Conservation (phyloP, 2,797 vertebrate species). For the Percopsis omiscomaycus region DNA sequence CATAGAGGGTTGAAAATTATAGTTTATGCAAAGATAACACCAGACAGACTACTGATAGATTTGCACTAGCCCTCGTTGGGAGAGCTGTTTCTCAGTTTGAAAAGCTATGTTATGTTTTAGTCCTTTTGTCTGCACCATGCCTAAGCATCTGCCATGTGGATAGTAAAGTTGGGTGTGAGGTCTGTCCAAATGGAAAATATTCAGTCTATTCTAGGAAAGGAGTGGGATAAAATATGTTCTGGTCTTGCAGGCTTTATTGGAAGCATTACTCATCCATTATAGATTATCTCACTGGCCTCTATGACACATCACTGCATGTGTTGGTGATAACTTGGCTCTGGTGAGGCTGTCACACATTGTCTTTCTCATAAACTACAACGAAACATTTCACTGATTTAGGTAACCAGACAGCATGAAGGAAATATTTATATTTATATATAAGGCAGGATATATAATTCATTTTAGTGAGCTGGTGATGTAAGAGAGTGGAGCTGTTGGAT, state of each 20-base stretch:
- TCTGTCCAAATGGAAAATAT: slow-evolving; percentile 49
- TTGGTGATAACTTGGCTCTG: slow-evolving; percentile 30
- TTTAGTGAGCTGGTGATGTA: slow-evolving; percentile 61
- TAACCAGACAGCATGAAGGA: slow-evolving; percentile 14
- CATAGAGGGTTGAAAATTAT: neutral
- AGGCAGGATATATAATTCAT: slow-evolving; percentile 68
- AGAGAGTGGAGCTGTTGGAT: slow-evolving; percentile 55
- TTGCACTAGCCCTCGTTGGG: neutral
- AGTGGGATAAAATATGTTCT: slow-evolving; percentile 56
- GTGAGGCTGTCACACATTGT: slow-evolving; percentile 25
- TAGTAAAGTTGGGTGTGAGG: slow-evolving; percentile 41
- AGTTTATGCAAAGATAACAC: too few relatives aligned
- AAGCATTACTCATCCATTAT: slow-evolving; percentile 75
- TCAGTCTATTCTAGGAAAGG: slow-evolving; percentile 66
- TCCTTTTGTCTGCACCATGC: slow-evolving; percentile 1
- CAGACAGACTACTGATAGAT: neutral
- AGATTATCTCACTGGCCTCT: slow-evolving; percentile 61
- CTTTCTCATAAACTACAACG: slow-evolving; percentile 10
- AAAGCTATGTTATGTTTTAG: neutral
- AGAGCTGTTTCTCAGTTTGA: neutral
- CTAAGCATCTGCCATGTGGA: slow-evolving; percentile 19
- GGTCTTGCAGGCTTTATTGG: slow-evolving; percentile 56
- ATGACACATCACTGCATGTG: slow-evolving; percentile 39
- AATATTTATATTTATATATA: neutral
- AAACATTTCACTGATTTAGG: slow-evolving; percentile 16